Conservation (phyloP, 23 tunicate genomes). For the Clavelina lepadiformis region DNA sequence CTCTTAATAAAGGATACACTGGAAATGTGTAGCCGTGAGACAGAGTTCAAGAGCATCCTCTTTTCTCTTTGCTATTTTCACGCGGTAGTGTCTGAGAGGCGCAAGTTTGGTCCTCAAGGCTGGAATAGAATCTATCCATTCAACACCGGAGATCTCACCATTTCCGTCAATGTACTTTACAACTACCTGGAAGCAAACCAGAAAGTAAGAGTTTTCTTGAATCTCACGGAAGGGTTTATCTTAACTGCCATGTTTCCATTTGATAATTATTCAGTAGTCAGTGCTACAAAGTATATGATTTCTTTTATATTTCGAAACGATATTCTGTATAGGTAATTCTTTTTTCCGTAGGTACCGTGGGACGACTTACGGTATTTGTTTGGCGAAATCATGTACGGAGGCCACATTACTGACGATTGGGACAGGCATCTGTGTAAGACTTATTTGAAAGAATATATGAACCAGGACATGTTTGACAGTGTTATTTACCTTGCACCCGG, state of each 20-base stretch:
- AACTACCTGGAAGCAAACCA: constrained; percentile 93
- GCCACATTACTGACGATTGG: constrained; percentile 99
- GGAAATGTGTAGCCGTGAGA: constrained; percentile 95
- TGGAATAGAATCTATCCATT: constrained; percentile 97
- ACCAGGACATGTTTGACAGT: constrained; percentile 89
- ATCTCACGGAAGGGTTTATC: no score
- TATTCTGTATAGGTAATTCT: no score
- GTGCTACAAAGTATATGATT: no score
- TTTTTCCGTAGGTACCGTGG: constrained; percentile 96
- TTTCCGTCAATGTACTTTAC: constrained; percentile 94
- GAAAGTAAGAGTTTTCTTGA: constrained; percentile 58
- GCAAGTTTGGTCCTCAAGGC: constrained; percentile 98
- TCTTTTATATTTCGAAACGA: no score
- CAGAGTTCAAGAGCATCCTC: constrained; percentile 88
- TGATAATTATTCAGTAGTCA: no score
- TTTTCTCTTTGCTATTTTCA: constrained; percentile 95
- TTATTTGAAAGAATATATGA: constrained; percentile 93
- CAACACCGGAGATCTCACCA: constrained; percentile 98
- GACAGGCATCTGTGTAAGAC: constrained; percentile 91
- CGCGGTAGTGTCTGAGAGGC: constrained; percentile 93
- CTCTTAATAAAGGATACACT: constrained; percentile 93
- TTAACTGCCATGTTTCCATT: no score
- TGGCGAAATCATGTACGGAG: constrained; percentile 99
- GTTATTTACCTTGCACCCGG: constrained; percentile 91
- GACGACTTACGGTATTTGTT: constrained; percentile 96